Conservation (phyloP, 2,888 invertebrate genomes). For the Eremobia ochroleuca region DNA sequence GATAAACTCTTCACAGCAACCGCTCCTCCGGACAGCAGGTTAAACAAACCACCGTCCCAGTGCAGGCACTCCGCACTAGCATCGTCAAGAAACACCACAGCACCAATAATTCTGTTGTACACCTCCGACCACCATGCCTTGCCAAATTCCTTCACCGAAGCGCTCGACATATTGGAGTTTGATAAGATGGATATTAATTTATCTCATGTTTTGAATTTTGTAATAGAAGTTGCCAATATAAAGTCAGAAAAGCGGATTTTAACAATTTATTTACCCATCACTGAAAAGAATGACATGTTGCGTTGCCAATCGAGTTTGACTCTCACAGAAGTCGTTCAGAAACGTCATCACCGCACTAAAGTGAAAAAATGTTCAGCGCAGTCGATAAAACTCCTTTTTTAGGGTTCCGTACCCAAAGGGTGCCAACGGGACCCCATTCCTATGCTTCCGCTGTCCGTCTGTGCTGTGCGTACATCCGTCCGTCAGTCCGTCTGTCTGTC, state of each 20-base stretch:
- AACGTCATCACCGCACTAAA: not conserved
- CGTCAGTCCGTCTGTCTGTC: too few species aligned
- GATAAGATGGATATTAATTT: not conserved
- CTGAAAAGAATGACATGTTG: conserved; percentile 37
- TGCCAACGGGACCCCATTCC: too few species aligned
- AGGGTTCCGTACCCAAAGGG: too few species aligned
- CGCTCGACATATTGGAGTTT: conserved; percentile 69
- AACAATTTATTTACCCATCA: conserved; percentile 51
- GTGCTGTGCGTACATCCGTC: too few species aligned
- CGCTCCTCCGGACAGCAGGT: conserved; percentile 92
- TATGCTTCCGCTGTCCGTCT: too few species aligned
- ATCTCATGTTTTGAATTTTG: conserved; percentile 19
- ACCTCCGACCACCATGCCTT: conserved; percentile 92
- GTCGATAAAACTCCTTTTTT: not conserved
- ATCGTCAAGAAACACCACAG: conserved; percentile 93
- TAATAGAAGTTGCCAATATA: not conserved
- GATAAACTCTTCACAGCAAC: conserved; percentile 92
- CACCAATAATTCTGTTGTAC: conserved; percentile 91
- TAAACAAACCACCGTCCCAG: conserved; percentile 93
- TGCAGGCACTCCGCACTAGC: conserved; percentile 92
- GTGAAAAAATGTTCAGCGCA: not conserved
- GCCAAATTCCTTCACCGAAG: conserved; percentile 85
- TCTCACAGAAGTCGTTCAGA: conserved; percentile 13
- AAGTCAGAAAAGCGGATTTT: not conserved
- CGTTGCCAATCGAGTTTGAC: conserved; percentile 31